Conservation (phyloP, 2,113 vertebrate genomes). For the Crotalus tigris region DNA sequence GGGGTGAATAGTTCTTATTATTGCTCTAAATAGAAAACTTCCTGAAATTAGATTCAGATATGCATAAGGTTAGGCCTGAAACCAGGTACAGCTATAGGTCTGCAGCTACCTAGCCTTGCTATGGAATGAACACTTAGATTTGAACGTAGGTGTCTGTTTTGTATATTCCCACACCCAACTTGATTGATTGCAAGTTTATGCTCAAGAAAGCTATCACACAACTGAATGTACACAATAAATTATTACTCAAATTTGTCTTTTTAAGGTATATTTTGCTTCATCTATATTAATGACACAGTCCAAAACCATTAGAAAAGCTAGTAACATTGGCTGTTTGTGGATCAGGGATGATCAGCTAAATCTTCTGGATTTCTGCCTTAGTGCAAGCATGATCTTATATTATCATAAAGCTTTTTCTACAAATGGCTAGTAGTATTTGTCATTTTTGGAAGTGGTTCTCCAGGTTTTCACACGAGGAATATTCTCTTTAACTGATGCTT, state of each 20-base stretch:
- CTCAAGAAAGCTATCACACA: background rate
- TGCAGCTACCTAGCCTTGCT: background rate
- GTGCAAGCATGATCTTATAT: background rate
- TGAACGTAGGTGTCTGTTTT: background rate
- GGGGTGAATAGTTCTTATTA: background rate
- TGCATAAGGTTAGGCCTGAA: background rate
- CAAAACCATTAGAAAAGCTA: background rate
- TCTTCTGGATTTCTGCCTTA: background rate
- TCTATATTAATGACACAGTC: background rate
- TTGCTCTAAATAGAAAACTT: background rate
- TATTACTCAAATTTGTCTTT: background rate
- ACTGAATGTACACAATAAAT: too few relatives aligned
- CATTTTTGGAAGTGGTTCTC: background rate
- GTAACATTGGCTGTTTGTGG: background rate
- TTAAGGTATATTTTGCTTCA: background rate
- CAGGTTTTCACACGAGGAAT: background rate
- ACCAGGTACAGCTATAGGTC: background rate
- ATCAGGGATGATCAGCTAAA: background rate
- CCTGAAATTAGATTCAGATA: background rate
- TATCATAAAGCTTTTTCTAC: background rate
- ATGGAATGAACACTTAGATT: background rate
- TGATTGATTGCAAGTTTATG: background rate
- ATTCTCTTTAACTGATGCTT: background rate
- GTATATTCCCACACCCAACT: background rate
- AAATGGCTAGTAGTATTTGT: background rate